Base-by-base conservation (phyloP, 2,888 invertebrate species). In the Globia sparganii region DNA sequence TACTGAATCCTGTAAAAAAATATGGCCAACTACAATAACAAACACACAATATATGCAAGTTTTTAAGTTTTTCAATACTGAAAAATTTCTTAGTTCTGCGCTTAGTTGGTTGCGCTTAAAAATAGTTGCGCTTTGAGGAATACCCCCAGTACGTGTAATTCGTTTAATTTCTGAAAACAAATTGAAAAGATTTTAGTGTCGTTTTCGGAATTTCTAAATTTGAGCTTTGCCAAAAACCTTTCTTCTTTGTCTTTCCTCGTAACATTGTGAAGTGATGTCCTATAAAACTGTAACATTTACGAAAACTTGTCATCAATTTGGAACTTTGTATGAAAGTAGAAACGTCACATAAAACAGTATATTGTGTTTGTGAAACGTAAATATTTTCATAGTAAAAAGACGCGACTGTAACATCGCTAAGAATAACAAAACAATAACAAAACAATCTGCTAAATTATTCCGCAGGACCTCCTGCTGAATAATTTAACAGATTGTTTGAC, bases 401-500 rank as follows among this genome's bases (percentile, higher is more conserved):
- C 11, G 25, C 25, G 4, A 18, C 13, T 66, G 31, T 34, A 18
- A 34, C 18, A 66, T 40, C 28, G 85, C 84, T 85, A 85, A 86
- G 78, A 83, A 87, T 78, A 88, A 85, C 85, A 85, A 65, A 72
- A 65, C 37, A 37, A 37, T 37, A 37, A 37, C 37, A 37, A 37
- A 13, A 13, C 43, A 13, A 13, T 43, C 13, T 13, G 43, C 13
- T 4, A 43, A 43, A 43, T 43, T 43, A 43, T 43, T 43, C 43
- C 13, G 43, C 13, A 43, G 4, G 43, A 43, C 11, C 11, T 40
- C 68, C 71, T 65, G 37, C 70, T 88, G 89, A 88, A 89, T 90
- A 85, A 90, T 90, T 90, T 84, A 90, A 89, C 82, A 81, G 78
- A 76, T 83, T 81, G 78, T 68, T 73, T 75, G 69, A 84, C 72